A percentile compares a stretch with the other conserved stretches of the same genome.
These are phyloP conservation scores for Melanaphis sacchari DNA, from an alignment of 1,140 invertebrate genomes.

Conservation along the genomic window DNA sequence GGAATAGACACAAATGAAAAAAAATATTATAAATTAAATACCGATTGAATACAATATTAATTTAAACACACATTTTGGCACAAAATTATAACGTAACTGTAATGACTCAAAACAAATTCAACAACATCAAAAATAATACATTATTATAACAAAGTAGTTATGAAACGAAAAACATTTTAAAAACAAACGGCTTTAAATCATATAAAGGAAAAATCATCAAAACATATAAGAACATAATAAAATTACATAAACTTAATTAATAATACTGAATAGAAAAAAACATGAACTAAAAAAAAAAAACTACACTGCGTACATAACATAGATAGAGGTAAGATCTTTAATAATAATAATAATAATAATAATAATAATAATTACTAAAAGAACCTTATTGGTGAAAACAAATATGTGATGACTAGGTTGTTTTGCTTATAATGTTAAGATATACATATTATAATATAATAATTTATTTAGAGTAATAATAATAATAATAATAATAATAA, in stretches of 20 bases:
- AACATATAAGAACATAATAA: background rate
- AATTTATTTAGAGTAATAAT: background rate
- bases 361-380: background rate
- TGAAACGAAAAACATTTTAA: slow-evolving; percentile 18
- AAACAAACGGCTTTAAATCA: slow-evolving; percentile 25
- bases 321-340: slow-evolving; percentile 1
- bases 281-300: slow-evolving; percentile 11
- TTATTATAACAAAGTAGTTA: background rate
- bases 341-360: slow-evolving; percentile 26
- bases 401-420: slow-evolving; percentile 19
- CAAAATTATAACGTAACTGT: slow-evolving; percentile 50
- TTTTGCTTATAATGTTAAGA: slow-evolving; percentile 7
- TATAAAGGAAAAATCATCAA: background rate
- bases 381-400: background rate
- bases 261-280: slow-evolving; percentile 49
- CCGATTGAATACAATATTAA: slow-evolving; percentile 10
- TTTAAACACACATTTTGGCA: slow-evolving; percentile 52
- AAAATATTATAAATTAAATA: slow-evolving; percentile 17
- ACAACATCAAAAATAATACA: slow-evolving; percentile 42
- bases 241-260: slow-evolving; percentile 44
- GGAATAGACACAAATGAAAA: slow-evolving; percentile 36
- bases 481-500: too few relatives aligned
- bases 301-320: background rate
- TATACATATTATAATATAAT: slow-evolving; percentile 1
- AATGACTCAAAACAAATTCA: slow-evolving; percentile 38